A percentile compares a stretch with the other conserved stretches of the same genome.
Evolutionary conservation across 2,888 invertebrate genomes (phyloP).

Genomic region (Neoaliturus tenellus): DNA sequence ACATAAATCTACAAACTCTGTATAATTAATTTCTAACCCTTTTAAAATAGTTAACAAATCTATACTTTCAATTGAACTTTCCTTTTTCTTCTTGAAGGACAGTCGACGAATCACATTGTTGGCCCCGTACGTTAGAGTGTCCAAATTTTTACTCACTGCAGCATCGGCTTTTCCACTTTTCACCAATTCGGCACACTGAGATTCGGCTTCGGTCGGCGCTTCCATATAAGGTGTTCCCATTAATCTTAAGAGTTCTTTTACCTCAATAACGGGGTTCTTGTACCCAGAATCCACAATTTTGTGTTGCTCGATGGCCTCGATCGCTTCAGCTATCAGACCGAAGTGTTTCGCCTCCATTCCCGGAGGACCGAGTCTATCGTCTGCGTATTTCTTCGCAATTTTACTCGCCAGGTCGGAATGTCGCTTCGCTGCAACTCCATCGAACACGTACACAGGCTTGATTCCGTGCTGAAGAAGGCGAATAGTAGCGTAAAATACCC

Average conservation of each 20-base stretch:
- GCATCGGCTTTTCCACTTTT: neutral
- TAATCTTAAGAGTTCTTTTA: neutral
- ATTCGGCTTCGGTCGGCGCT: neutral
- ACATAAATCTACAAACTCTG: neutral
- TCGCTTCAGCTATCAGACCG: neutral
- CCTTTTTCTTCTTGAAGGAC: neutral
- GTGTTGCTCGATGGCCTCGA: neutral
- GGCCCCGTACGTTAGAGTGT: neutral
- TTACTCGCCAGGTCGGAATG: neutral
- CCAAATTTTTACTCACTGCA: neutral
- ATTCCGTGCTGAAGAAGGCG: neutral
- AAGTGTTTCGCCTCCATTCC: neutral
- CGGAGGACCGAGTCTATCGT: neutral
- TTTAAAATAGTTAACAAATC: neutral
- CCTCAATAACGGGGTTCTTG: neutral
- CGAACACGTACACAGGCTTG: slow-evolving; percentile 15
- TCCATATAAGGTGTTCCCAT: slow-evolving; percentile 8
- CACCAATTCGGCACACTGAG: slow-evolving; percentile 7
- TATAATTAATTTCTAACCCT: neutral
- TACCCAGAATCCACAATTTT: neutral
- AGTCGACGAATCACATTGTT: neutral
- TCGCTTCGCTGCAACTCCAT: neutral
- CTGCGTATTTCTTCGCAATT: neutral
- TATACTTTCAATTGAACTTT: neutral
- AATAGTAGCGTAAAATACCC: neutral